Conservation (phyloP, 1,140 invertebrate genomes). For the Musca domestica region DNA sequence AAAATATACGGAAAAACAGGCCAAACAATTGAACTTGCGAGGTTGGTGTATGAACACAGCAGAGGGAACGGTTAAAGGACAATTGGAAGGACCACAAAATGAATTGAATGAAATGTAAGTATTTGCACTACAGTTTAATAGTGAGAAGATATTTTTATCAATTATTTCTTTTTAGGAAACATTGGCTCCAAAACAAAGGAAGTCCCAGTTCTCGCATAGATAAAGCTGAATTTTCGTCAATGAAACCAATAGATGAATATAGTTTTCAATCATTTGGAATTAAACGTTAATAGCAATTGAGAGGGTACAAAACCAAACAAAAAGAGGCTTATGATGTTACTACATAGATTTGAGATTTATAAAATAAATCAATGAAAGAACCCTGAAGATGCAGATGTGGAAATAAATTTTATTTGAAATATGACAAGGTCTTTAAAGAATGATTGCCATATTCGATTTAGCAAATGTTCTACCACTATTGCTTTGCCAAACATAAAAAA, state of each 20-base stretch:
- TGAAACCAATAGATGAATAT: conserved; percentile 30
- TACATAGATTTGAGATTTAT: too few relatives aligned
- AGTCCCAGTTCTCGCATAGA: conserved; percentile 64
- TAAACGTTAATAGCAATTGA: conserved; percentile 5
- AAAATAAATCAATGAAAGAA: too few relatives aligned
- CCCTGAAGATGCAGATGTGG: too few relatives aligned
- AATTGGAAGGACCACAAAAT: conserved; percentile 60
- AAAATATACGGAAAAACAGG: conserved; percentile 38
- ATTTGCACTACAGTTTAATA: too few relatives aligned
- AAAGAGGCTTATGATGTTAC: too few relatives aligned
- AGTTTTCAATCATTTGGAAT: conserved; percentile 27
- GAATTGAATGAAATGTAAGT: conserved; percentile 65
- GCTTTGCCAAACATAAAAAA: too few relatives aligned
- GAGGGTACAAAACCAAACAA: background rate
- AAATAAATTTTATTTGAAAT: too few relatives aligned
- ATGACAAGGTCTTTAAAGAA: too few relatives aligned
- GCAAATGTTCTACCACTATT: too few relatives aligned
- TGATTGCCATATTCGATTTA: too few relatives aligned
- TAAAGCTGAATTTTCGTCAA: conserved; percentile 58
- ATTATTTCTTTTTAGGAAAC: conserved; percentile 31
- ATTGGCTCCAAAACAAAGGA: conserved; percentile 60
- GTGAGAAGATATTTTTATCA: background rate
- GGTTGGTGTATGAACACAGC: conserved; percentile 74
- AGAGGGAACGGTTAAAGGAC: conserved; percentile 64
- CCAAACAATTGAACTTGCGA: conserved; percentile 59